Percentiles rank a stretch among this genome's conserved stretches.
Conservation (phyloP, 2,113 vertebrate genomes). For the Hemiprocne comata region DNA sequence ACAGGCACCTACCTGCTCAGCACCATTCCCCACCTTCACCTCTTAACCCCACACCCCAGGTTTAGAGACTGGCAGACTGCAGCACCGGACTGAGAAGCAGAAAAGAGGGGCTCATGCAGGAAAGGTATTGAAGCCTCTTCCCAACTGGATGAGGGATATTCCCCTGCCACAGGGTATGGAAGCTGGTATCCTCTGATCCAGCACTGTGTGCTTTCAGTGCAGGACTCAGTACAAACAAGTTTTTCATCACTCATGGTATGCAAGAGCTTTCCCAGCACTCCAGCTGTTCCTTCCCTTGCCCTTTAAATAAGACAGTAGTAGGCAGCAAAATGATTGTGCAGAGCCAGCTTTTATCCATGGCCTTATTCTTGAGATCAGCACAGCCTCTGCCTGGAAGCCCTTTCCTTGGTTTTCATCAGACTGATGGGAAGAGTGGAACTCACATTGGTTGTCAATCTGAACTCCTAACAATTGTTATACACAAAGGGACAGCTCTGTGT, state of each 20-base stretch:
- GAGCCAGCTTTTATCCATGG: background rate
- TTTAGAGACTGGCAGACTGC: background rate
- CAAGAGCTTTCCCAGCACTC: background rate
- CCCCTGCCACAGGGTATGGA: background rate
- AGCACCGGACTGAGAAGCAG: background rate
- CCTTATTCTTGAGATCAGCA: background rate
- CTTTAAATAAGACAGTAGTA: background rate
- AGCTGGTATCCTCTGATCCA: background rate
- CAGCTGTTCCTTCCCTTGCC: background rate
- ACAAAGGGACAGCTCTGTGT: slow-evolving; percentile 2
- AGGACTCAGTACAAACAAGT: background rate
- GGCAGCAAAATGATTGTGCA: background rate
- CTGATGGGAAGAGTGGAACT: background rate
- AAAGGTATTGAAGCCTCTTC: background rate
- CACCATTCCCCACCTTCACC: background rate
- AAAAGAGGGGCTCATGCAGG: background rate
- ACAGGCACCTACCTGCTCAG: background rate
- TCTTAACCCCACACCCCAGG: background rate
- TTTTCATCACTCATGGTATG: background rate
- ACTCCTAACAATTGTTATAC: background rate
- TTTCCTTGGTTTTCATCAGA: background rate
- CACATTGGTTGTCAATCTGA: background rate
- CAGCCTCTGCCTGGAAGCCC: background rate
- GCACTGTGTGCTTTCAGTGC: background rate
- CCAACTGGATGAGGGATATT: background rate